These are phyloP conservation scores for Salminus brasiliensis DNA, from an alignment of 2,113 vertebrate genomes.

Conservation along the genomic window DNA sequence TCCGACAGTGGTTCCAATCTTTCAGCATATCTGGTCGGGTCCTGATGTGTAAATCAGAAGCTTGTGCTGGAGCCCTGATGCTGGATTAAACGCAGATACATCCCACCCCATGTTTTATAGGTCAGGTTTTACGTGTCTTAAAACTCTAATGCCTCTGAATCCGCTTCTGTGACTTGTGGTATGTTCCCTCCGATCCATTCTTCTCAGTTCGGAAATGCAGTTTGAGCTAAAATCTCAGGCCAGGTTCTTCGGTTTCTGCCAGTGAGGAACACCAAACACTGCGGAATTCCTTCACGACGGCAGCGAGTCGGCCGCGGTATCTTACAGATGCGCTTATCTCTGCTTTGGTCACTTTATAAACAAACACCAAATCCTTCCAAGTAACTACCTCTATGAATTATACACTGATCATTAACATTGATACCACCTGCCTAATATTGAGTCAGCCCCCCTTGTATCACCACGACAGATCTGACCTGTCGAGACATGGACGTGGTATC, in stretches of 20 bases:
- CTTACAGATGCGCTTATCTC: not conserved
- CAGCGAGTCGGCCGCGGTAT: not conserved
- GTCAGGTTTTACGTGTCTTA: slow-evolving; percentile 10
- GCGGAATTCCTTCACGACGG: not conserved
- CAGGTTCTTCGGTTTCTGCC: not conserved
- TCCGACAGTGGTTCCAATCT: not conserved
- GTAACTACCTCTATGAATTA: too few species aligned
- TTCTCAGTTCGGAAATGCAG: not conserved
- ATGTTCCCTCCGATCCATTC: not conserved
- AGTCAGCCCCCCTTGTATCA: too few species aligned
- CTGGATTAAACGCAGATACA: slow-evolving; percentile 11
- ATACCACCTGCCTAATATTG: too few species aligned
- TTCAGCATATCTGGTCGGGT: not conserved
- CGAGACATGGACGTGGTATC: too few species aligned
- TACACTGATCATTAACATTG: too few species aligned
- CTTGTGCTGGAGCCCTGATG: slow-evolving; percentile 19
- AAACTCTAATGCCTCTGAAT: not conserved
- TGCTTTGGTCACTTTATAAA: not conserved
- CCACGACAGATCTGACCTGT: too few species aligned
- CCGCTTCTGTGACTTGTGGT: not conserved
- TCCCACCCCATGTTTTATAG: slow-evolving; percentile 18
- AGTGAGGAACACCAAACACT: not conserved
- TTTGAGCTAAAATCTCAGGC: not conserved
- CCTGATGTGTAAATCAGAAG: slow-evolving; percentile 20
- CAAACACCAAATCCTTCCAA: too few species aligned